These are phyloP conservation scores for Trichonephila clavipes DNA, from an alignment of 1,140 invertebrate species.

Conservation along the genomic window DNA sequence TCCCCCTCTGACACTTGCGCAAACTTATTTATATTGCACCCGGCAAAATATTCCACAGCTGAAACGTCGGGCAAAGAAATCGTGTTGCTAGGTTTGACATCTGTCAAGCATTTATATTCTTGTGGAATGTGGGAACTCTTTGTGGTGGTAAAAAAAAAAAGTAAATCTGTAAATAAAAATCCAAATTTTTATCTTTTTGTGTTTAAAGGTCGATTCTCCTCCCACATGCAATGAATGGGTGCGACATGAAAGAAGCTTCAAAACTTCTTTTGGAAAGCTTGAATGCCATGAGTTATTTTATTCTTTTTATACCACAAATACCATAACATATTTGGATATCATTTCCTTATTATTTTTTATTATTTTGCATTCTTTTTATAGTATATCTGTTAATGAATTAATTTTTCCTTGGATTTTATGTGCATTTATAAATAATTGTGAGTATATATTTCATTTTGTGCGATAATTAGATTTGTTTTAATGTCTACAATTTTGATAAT, in stretches of 20 bases:
- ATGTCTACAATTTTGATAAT: too few relatives aligned
- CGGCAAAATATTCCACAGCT: background rate
- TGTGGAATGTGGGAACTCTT: constrained; percentile 4
- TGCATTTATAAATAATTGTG: background rate
- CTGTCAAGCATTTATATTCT: background rate
- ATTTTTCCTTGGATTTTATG: background rate
- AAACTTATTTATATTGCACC: constrained; percentile 16
- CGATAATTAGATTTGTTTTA: too few relatives aligned
- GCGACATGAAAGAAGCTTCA: background rate
- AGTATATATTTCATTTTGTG: too few relatives aligned
- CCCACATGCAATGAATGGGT: background rate
- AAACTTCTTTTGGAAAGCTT: background rate
- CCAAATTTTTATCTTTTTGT: background rate
- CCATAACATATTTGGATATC: too few relatives aligned
- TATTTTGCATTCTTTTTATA: background rate
- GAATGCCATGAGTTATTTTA: background rate
- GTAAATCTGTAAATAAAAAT: constrained; percentile 23
- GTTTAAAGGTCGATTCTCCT: constrained; percentile 19
- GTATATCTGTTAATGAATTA: background rate
- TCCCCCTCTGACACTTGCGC: background rate
- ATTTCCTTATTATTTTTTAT: background rate
- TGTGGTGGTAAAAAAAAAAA: background rate
- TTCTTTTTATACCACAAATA: background rate
- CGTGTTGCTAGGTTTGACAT: background rate
- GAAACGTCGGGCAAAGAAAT: background rate